phyloP scores from a whole-genome alignment of 1,140 invertebrate species.

The Macrosteles quadrilineatus region DNA sequence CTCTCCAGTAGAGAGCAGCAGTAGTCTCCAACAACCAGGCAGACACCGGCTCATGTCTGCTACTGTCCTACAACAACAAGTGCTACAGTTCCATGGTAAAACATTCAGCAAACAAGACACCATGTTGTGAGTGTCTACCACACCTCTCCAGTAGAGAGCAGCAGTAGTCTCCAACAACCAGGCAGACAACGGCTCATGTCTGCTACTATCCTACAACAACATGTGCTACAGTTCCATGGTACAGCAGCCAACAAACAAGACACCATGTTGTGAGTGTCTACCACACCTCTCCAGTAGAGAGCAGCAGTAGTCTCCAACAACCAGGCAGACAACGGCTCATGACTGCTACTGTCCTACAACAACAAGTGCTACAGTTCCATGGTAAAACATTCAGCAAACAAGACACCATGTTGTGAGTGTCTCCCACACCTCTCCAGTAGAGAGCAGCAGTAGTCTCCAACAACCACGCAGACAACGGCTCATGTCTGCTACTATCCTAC shows the following conservation, averaged over 20 bases:
- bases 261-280: slow-evolving; percentile 54
- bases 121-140: slow-evolving; percentile 54
- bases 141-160: slow-evolving; percentile 57
- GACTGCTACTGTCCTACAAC: no score
- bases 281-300: slow-evolving; percentile 57
- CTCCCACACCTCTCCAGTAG: slow-evolving; percentile 57
- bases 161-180: slow-evolving; percentile 49
- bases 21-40: slow-evolving; percentile 44
- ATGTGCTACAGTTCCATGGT: no score
- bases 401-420: slow-evolving; percentile 53
- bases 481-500: no score
- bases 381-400: slow-evolving; percentile 55
- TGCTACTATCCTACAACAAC: no score
- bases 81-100: no score
- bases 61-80: no score
- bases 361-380: no score
- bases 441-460: slow-evolving; percentile 53
- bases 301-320: slow-evolving; percentile 51
- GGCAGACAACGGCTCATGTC: not conserved
- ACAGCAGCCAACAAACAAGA: slow-evolving; percentile 55
- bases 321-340: not conserved
- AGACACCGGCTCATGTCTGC: no score
- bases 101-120: slow-evolving; percentile 55
- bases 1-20: slow-evolving; percentile 58
- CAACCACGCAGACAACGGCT: not conserved